phyloP scores from a whole-genome alignment of 2,888 invertebrate genomes.

The Drosophila hawaiiensis region DNA sequence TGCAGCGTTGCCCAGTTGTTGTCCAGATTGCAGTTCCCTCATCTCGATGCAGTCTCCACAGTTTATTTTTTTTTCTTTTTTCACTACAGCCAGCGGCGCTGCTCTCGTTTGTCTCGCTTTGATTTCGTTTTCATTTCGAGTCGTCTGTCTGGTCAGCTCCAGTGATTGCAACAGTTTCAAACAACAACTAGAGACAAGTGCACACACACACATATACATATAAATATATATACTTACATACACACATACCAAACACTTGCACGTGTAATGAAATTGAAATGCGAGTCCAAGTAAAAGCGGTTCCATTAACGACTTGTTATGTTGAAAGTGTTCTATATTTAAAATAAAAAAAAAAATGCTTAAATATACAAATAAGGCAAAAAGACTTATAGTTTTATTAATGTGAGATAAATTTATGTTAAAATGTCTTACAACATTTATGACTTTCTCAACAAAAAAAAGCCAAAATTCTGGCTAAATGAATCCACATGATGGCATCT shows the following conservation, averaged over 20 bases:
- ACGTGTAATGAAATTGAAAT: constrained; percentile 59
- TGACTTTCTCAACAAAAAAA: neutral
- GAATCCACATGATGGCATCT: no score
- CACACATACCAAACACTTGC: constrained; percentile 3
- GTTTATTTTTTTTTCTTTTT: constrained; percentile 27
- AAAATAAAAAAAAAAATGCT: neutral
- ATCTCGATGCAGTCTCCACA: constrained; percentile 24
- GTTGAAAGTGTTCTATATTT: constrained; percentile 40
- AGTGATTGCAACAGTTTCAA: constrained; percentile 66
- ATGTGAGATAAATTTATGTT: neutral
- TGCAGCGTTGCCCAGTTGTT: constrained; percentile 34
- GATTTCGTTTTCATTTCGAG: constrained; percentile 74
- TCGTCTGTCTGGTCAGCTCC: constrained; percentile 61
- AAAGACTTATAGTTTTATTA: neutral
- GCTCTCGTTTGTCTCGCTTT: constrained; percentile 74
- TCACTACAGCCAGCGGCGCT: constrained; percentile 34
- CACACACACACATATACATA: constrained; percentile 22
- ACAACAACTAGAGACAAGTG: constrained; percentile 18
- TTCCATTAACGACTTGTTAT: constrained; percentile 44
- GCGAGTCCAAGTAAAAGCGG: constrained; percentile 60
- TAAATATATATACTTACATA: neutral
- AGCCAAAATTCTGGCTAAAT: no score
- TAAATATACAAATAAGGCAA: neutral
- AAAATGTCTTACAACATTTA: neutral
- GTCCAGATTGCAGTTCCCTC: constrained; percentile 27